phyloP scores from a whole-genome alignment of 2,113 vertebrate genomes.

The Halcyon senegalensis region DNA sequence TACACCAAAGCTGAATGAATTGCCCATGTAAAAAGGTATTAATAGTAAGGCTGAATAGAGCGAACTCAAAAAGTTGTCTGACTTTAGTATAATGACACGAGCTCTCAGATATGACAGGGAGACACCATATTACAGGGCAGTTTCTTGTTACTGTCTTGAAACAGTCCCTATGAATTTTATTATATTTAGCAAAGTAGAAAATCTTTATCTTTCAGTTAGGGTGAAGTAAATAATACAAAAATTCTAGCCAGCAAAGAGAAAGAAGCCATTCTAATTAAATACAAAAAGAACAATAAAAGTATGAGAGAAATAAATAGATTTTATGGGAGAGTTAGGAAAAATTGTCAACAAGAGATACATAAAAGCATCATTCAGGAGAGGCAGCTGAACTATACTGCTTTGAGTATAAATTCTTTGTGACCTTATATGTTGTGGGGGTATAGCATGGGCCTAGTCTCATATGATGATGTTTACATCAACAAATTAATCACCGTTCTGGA shows the following conservation, averaged over 20 bases:
- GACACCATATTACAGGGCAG: background rate
- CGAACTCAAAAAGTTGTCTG: background rate
- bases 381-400: background rate
- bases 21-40: accelerated
- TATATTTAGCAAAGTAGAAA: background rate
- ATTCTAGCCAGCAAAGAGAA: background rate
- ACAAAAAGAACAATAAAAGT: background rate
- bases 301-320: background rate
- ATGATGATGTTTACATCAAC: background rate
- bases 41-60: background rate
- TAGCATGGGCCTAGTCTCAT: background rate
- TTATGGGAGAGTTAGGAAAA: background rate
- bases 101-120: background rate
- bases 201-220: background rate
- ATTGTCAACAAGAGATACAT: background rate
- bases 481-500: background rate
- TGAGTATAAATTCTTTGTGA: background rate
- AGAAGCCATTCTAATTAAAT: background rate
- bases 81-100: background rate
- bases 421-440: background rate
- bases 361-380: background rate
- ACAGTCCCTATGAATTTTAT: background rate
- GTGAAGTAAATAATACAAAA: background rate
- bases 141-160: background rate
- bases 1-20: background rate